Base-by-base conservation (phyloP, 92 coral and sea anemone genomes). In the Desmophyllum pertusum region DNA sequence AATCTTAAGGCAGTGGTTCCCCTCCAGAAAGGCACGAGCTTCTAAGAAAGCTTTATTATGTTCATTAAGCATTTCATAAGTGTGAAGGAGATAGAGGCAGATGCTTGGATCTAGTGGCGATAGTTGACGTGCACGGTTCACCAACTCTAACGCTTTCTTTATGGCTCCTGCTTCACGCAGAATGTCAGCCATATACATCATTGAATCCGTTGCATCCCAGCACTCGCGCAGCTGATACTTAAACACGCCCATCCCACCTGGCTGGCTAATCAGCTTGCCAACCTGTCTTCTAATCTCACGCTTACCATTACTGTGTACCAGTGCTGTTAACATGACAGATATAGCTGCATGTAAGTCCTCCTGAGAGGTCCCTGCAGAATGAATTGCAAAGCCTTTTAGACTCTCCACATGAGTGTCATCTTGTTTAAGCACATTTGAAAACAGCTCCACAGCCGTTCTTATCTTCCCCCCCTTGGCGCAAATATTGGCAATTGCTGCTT, bases 161-260 rank as follows among this genome's bases (percentile, higher is more conserved):
- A 78, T 25, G 0, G 80, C 88, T 51, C 91, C 91, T n/a, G 70
- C 41, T 14, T 88, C 91, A 46, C 91, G 91, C 59, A 88, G 65
- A 39, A 80, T 77, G 25, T 81, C 86, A 15, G 91, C 73, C n/a
- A 88, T 39, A 64, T 41, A 88, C 84, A 88, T 81, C 43, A 88
- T 4, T 35, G 91, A 80, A 33, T 64, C 88, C 1, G 91, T 36
- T 0, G 84, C 45, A 2, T 84, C 65, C 91, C 91, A 88, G 23
- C 70, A 55, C 23, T 52, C 53, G 6, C 63, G 77, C 73, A 88
- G 52, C 78, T 88, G 88, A 77, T 81, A 50, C 45, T 63, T n/a
- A 53, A 88, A 84, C n/a, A 80, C 84, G 5, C 64, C 74, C 88
- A 88, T 50, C 18, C 88, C 83, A 23, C 91, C 88, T 2, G 76